These are phyloP conservation scores for Spodoptera exigua DNA, from an alignment of 2,888 invertebrate genomes.

Conservation along the genomic window DNA sequence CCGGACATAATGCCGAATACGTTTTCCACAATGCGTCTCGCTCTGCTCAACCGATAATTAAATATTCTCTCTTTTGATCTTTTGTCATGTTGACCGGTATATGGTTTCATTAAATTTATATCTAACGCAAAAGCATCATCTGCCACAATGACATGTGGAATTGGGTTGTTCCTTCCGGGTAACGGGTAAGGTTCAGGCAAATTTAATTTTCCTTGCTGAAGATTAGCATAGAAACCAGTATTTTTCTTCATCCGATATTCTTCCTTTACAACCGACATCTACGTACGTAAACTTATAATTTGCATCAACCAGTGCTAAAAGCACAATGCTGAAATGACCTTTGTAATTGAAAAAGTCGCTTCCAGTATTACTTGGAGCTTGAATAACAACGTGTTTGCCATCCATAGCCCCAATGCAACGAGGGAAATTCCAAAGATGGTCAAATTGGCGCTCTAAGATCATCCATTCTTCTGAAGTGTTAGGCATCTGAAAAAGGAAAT, in stretches of 20 bases:
- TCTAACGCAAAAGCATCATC: slow-evolving; percentile 50
- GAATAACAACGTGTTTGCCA: slow-evolving; percentile 43
- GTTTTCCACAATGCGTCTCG: slow-evolving; percentile 39
- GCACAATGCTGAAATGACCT: slow-evolving; percentile 45
- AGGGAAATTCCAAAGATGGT: slow-evolving; percentile 43
- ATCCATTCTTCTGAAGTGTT: slow-evolving; percentile 43
- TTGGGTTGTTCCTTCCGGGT: slow-evolving; percentile 39
- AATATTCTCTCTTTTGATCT: slow-evolving; percentile 41
- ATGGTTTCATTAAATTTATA: slow-evolving; percentile 47
- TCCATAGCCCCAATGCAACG: slow-evolving; percentile 44
- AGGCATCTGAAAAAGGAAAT: slow-evolving; percentile 43
- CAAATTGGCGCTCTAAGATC: slow-evolving; percentile 42
- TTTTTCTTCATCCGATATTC: slow-evolving; percentile 48
- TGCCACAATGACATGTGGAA: slow-evolving; percentile 40
- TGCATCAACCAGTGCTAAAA: slow-evolving; percentile 48
- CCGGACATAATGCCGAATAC: slow-evolving; percentile 32
- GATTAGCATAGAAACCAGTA: slow-evolving; percentile 43
- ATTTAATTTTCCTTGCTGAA: slow-evolving; percentile 42
- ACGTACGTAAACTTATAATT: slow-evolving; percentile 49
- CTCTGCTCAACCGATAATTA: slow-evolving; percentile 39
- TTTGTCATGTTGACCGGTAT: slow-evolving; percentile 41
- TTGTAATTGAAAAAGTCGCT: slow-evolving; percentile 44
- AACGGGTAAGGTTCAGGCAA: slow-evolving; percentile 35
- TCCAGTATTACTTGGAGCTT: slow-evolving; percentile 39
- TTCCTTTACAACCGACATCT: slow-evolving; percentile 48